Evolutionary conservation across 2,797 vertebrate genomes (phyloP), one percentile per base, ranked within the genome.

Genomic region (Cyclopterus lumpus): DNA sequence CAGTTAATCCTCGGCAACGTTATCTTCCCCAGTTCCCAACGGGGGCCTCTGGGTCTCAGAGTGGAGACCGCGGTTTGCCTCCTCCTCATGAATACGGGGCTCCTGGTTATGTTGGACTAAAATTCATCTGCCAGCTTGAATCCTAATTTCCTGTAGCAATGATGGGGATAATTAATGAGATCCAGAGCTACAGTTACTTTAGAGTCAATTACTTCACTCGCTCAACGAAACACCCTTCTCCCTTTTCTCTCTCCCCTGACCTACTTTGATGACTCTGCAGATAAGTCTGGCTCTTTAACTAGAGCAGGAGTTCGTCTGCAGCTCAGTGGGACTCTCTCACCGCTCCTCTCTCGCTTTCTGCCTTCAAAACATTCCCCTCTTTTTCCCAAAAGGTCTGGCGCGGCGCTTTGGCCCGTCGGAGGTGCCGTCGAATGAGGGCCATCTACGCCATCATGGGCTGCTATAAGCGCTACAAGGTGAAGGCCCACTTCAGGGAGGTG

Each of bases 391-490:
- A 93, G 97, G 95, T 97, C 0, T 98, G 97, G 97, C 95, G 97
- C 0, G 97, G 97, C 0, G 95, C 97, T 3, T 79, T 98, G 68
- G 97, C 96, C 0, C 94, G 97, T 0, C 91, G 87, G 86, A 92
- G 87, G 7, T 98, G 96, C 83, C 88, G 90, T 5, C 80, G 83
- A 10, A 93, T 98, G 85, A 91, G 92, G 0, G 96, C 97, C 1
- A 69, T 96, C 78, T 97, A 96, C 75, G 32, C 90, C 86, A 96
- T 98, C 91, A 97, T 98, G 96, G 91, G 93, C 51, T 94, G 89
- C 80, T 99, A 96, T 89, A 95, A 95, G 88, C 93, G 95, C 66
- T 95, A 96, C 93, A 98, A 97, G 87, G 96, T 98, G 70, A 96
- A 95, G 20, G 89, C 94, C 0, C 94, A 98, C 82, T 95, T 98